These are phyloP conservation scores for Lathronympha strigana DNA, from an alignment of 2,888 invertebrate genomes.

Conservation along the genomic window DNA sequence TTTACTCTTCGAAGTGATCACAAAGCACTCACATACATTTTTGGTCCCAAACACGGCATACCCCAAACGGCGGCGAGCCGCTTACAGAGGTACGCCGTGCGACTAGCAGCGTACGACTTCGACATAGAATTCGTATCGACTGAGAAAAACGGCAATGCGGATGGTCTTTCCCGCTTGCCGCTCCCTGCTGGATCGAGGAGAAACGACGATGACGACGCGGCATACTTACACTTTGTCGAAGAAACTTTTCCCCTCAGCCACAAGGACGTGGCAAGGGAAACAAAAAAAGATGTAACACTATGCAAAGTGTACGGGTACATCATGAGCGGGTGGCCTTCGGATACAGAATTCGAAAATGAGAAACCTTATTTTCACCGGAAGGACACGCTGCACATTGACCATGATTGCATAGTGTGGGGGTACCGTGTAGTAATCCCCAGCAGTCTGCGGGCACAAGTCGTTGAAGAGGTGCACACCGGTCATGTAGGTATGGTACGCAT, in stretches of 20 bases:
- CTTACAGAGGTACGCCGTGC: slow-evolving; percentile 23
- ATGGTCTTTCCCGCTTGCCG: slow-evolving; percentile 16
- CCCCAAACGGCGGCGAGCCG: slow-evolving; percentile 23
- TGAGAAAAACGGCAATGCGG: slow-evolving; percentile 4
- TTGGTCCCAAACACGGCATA: slow-evolving; percentile 3
- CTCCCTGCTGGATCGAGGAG: not conserved
- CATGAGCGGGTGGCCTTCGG: slow-evolving; percentile 9
- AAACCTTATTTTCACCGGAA: slow-evolving; percentile 4
- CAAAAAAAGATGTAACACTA: not conserved
- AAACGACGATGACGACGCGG: not conserved
- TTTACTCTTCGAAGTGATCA: slow-evolving; percentile 17
- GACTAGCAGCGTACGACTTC: slow-evolving; percentile 15
- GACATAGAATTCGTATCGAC: slow-evolving; percentile 8
- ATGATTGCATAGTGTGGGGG: slow-evolving; percentile 35
- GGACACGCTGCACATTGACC: slow-evolving; percentile 16
- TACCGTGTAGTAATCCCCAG: slow-evolving; percentile 21
- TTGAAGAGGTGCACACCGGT: slow-evolving; percentile 34
- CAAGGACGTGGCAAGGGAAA: slow-evolving; percentile 8
- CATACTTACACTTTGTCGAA: slow-evolving; percentile 10
- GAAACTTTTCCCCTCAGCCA: slow-evolving; percentile 10
- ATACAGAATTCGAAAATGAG: not conserved
- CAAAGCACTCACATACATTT: slow-evolving; percentile 17
- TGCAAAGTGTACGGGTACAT: slow-evolving; percentile 15
- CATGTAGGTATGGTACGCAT: slow-evolving; percentile 32
- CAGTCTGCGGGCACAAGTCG: not conserved